phyloP scores from a whole-genome alignment of 2,797 vertebrate genomes.

The Cichlasoma orientale region DNA sequence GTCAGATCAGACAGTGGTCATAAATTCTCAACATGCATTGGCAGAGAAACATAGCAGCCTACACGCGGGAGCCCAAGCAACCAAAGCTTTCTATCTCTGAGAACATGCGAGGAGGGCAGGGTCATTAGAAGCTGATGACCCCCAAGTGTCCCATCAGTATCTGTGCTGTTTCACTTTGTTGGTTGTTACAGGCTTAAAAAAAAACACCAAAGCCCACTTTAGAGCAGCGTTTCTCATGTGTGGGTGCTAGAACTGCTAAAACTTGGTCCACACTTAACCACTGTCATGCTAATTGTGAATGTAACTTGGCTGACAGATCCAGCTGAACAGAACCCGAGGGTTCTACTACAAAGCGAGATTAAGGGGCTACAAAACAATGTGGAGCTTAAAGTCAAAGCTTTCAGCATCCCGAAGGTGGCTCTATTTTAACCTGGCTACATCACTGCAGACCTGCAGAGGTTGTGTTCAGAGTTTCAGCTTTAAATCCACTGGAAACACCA shows the following conservation, averaged over 20 bases:
- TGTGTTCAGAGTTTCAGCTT: neutral
- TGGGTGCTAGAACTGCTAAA: neutral
- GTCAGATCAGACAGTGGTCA: no score
- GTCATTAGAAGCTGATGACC: no score
- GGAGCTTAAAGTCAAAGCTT: neutral
- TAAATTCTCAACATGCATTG: no score
- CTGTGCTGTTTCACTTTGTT: neutral
- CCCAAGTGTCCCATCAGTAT: no score
- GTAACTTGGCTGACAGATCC: neutral
- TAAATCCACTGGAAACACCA: neutral
- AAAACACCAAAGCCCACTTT: neutral
- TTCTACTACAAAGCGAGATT: neutral
- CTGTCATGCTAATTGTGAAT: neutral
- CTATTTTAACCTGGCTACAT: no score
- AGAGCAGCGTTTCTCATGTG: fast-evolving
- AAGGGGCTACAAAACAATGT: fast-evolving
- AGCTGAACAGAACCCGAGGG: neutral
- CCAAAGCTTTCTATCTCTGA: no score
- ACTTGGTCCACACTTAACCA: no score
- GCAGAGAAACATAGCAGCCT: no score
- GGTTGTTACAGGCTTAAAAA: neutral
- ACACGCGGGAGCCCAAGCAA: no score
- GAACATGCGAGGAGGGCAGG: no score
- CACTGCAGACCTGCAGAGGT: no score
- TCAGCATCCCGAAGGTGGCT: neutral